Evolutionary conservation across 2,113 vertebrate genomes (phyloP).

Genomic region (Rhabdornis inornatus): DNA sequence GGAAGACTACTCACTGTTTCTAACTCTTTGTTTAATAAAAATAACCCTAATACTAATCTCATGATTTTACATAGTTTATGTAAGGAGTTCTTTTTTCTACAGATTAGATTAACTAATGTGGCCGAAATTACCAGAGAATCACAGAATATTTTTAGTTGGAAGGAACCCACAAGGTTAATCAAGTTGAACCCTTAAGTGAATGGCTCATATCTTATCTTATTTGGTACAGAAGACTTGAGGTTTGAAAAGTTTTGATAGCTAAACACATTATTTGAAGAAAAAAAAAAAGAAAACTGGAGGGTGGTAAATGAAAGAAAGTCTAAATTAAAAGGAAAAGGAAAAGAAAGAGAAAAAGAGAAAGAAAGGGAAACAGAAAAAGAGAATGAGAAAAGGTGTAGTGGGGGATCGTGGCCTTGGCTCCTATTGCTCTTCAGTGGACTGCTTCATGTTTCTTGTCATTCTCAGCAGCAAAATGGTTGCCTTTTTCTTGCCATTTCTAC

Average conservation of each 20-base stretch:
- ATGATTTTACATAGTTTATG: neutral
- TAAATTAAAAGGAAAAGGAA: neutral
- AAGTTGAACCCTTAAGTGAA: neutral
- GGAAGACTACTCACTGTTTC: neutral
- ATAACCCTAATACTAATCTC: neutral
- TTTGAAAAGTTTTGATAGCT: neutral
- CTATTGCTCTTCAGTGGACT: neutral
- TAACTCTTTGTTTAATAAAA: neutral
- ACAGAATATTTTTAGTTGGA: neutral
- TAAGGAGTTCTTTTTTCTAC: neutral
- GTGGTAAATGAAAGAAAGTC: accelerated
- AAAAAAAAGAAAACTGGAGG: neutral
- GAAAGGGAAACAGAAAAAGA: accelerated
- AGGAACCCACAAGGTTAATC: neutral
- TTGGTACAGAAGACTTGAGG: neutral
- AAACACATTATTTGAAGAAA: neutral
- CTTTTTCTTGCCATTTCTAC: neutral
- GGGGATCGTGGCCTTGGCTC: neutral
- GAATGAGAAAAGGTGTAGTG: neutral
- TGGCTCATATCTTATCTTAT: no score
- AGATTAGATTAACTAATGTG: neutral
- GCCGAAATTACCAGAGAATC: neutral
- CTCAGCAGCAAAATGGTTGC: neutral
- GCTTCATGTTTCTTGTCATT: neutral
- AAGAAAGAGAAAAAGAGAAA: no score